These are phyloP conservation scores for Anneissia japonica DNA, from an alignment of 35 echinoderm and acorn worm species.

Conservation along the genomic window DNA sequence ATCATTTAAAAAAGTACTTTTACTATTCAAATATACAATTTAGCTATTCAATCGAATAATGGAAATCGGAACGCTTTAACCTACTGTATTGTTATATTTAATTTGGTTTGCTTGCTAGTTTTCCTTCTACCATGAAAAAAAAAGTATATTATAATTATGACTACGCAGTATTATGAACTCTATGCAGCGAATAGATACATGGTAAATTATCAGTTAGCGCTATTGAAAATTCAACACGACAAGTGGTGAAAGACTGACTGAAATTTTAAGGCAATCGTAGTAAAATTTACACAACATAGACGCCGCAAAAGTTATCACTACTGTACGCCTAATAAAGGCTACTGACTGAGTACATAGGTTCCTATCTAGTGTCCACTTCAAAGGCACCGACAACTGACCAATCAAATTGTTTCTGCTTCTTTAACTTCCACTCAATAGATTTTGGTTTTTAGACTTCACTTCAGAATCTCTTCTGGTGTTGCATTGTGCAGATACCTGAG, in stretches of 20 bases:
- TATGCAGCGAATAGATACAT: neutral
- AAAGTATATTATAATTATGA: too few species aligned
- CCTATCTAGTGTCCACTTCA: neutral
- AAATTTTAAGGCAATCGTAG: neutral
- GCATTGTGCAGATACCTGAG: neutral
- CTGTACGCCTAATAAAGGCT: neutral
- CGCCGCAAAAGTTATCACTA: neutral
- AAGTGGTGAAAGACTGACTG: neutral
- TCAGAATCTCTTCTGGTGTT: neutral
- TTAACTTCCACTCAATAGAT: neutral
- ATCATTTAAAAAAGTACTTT: too few species aligned
- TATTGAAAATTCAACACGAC: neutral
- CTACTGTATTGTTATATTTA: too few species aligned
- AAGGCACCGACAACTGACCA: neutral
- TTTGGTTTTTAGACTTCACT: neutral
- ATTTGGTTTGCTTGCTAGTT: too few species aligned
- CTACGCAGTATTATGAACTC: too few species aligned
- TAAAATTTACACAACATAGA: neutral
- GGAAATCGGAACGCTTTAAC: too few species aligned
- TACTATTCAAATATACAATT: too few species aligned
- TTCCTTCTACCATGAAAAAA: too few species aligned
- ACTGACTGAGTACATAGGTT: neutral
- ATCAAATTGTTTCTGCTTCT: neutral
- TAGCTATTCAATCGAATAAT: too few species aligned
- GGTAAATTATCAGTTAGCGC: neutral